Base-by-base conservation (phyloP, 2,888 invertebrate species). In the Bellardia pandia region DNA sequence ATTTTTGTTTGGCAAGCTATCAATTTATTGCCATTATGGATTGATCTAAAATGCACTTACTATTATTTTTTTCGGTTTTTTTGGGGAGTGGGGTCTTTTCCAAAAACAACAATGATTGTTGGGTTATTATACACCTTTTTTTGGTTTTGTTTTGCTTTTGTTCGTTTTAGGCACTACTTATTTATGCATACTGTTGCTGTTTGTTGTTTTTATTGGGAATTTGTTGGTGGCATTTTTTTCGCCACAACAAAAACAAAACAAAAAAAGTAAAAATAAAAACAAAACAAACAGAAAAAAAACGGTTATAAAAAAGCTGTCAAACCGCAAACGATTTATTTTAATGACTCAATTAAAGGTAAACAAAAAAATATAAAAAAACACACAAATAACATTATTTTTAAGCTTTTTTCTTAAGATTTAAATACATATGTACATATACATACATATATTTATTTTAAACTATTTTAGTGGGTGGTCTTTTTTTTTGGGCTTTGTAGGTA, bases 331-430 rank as follows among this genome's bases (percentile, higher is more conserved):
- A 91, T 92, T 92, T 91, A 92, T 91, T 92, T 92, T 91, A 92
- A 92, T 92, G 91, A 90, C 91, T 92, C 92, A 92, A 92, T 92
- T 92, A 92, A 91, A 91, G 88, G 91, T 90, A 92, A 92, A 91
- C 90, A 91, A 91, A 92, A 90, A 90, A 91, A 91, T 53, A 5
- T 56, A 56, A 7, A 92, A 91, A 92, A 90, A 90, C 91, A 91
- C 16, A 5, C 16, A 56, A 8, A 92, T 90, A 90, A 90, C 91
- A 89, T 90, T 66, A 53, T 66, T 53, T 62, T 66, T 42, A 14
- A 69, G 13, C 11, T 76, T 53, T 60, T 81, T 56, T 81, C 64
- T 3, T 13, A 16, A 53, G 5, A 30, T 2, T 37, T 71, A 14
- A n/a, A 8, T 68, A 11, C 33, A 48, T 68, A n/a, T n/a, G n/a